Evolutionary conservation across 2,888 invertebrate genomes (phyloP), one percentile per base, ranked within the genome.

Genomic region (Hedychridium roseum): DNA sequence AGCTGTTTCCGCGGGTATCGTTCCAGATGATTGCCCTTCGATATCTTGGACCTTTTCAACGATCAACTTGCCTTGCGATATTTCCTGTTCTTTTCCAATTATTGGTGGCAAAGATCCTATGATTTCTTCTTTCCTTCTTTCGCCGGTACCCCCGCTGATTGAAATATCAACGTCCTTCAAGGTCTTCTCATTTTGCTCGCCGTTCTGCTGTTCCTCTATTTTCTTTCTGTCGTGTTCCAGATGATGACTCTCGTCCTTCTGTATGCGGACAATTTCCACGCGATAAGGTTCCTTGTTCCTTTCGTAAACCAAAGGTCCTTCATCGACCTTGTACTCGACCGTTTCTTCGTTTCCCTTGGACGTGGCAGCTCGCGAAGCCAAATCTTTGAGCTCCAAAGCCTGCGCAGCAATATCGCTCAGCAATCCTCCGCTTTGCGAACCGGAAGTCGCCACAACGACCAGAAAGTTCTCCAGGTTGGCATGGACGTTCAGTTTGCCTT

Each of bases 401-500:
- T 74, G 58, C 32, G 70, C 68, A 2, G 75, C 66, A 12, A 81
- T 43, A 11, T 77, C 65, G 28, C 71, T 73, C n/a, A 78, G 34
- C 15, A 52, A n/a, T n/a, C n/a, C n/a, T n/a, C n/a, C n/a, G n/a
- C n/a, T n/a, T n/a, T n/a, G n/a, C n/a, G n/a, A n/a, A n/a, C n/a
- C n/a, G n/a, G n/a, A n/a, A n/a, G n/a, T n/a, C n/a, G n/a, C 84
- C n/a, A 90, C 74, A 17, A 92, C 75, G 39, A 92, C 79, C 55
- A 91, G 81, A 55, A 91, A 84, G 69, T 92, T 91, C 57, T 90
- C 86, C 6, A 92, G 79, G 72, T 90, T 88, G 0, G 89, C 88
- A 39, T 86, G 83, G 7, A 90, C 83, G 76, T 92, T 91, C 54
- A 84, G 73, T 2, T 87, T 85, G n/a, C 92, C 91, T 45, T 90